phyloP scores from a whole-genome alignment of 2,888 invertebrate genomes.

The Allygus modestus region DNA sequence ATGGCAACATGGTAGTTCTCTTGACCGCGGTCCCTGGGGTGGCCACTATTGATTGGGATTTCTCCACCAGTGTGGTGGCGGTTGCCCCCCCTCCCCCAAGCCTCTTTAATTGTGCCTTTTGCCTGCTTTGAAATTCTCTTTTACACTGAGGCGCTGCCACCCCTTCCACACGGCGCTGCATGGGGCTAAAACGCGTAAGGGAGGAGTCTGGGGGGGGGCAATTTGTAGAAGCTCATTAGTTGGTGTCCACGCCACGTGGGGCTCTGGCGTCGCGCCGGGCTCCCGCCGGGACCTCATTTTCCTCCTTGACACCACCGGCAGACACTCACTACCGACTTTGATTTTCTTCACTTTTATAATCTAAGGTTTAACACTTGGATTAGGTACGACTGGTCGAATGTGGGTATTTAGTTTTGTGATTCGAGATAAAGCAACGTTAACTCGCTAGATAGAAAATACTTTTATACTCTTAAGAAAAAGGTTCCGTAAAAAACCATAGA shows the following conservation, averaged over 20 bases:
- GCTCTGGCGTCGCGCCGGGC: conserved; percentile 66
- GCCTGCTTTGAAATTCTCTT: conserved; percentile 66
- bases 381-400: too few species aligned
- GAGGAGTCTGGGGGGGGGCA: conserved; percentile 69
- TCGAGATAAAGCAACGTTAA: too few species aligned
- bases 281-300: conserved; percentile 6
- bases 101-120: conserved; percentile 65
- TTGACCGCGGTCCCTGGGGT: conserved; percentile 15
- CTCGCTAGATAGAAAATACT: too few species aligned
- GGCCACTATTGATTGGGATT: conserved; percentile 51
- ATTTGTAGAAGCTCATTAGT: conserved; percentile 76
- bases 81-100: conserved; percentile 62
- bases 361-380: too few species aligned
- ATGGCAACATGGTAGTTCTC: neutral
- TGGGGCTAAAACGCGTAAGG: conserved; percentile 58
- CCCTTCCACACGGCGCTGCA: conserved; percentile 50
- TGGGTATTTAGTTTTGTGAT: too few species aligned
- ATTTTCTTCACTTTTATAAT: neutral
- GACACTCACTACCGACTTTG: neutral
- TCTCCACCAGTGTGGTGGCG: conserved; percentile 26
- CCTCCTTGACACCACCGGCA: conserved; percentile 4
- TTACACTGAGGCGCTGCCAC: conserved; percentile 61
- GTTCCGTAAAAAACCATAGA: too few species aligned
- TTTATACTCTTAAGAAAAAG: too few species aligned
- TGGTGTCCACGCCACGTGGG: conserved; percentile 75